Conservation (phyloP, 2,888 invertebrate genomes). For the Cerastoderma edule region DNA sequence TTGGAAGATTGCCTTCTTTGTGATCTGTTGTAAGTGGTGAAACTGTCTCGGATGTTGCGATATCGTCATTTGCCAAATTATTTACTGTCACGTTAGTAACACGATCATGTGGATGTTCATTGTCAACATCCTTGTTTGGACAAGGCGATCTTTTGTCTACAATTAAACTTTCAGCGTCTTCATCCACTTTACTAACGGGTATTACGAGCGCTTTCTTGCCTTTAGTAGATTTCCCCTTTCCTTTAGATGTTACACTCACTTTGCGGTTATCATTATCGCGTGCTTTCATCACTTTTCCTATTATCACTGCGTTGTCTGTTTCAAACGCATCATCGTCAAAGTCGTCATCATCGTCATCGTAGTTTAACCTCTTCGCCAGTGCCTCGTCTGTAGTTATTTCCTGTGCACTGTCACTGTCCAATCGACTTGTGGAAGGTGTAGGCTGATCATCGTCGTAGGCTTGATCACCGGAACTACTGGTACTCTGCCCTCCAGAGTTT, state of each 20-base stretch:
- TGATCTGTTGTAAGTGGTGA: too few species aligned
- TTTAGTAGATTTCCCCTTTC: neutral
- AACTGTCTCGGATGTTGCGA: too few species aligned
- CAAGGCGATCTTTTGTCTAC: too few species aligned
- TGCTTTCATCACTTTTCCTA: constrained; percentile 15
- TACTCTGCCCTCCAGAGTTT: neutral
- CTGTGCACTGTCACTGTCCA: too few species aligned
- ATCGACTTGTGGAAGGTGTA: constrained; percentile 13
- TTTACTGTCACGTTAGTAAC: too few species aligned
- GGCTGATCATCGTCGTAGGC: neutral
- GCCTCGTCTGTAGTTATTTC: neutral
- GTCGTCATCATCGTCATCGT: neutral
- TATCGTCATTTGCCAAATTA: too few species aligned
- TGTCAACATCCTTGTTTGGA: too few species aligned
- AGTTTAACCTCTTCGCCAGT: neutral
- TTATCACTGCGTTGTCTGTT: constrained; percentile 7
- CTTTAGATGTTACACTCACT: neutral
- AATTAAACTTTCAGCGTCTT: constrained; percentile 1
- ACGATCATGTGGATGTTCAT: too few species aligned
- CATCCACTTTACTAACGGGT: neutral
- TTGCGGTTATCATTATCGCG: constrained; percentile 5
- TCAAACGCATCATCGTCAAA: neutral
- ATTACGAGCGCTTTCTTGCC: neutral
- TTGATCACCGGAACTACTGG: neutral
- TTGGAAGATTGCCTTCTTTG: too few species aligned